Evolutionary conservation across 92 coral and sea anemone genomes (phyloP).

Genomic region (Epizoanthus rinbou): DNA sequence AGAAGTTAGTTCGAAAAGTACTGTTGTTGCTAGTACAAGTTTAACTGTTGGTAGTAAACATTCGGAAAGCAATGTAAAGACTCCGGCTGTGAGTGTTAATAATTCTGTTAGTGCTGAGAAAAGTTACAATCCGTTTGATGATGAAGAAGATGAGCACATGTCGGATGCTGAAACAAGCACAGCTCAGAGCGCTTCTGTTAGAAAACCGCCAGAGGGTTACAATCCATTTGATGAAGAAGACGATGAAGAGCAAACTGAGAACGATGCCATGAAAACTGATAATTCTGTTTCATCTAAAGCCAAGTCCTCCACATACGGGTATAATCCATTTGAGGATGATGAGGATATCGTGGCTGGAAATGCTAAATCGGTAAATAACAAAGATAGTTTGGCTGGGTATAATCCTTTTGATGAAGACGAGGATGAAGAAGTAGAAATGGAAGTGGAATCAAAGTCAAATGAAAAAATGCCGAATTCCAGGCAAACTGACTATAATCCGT

Average conservation of each 20-base stretch:
- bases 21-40: neutral
- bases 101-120: constrained; percentile 12
- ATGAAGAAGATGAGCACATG: constrained; percentile 35
- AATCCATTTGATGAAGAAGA: constrained; percentile 78
- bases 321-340: constrained; percentile 92
- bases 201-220: constrained; percentile 37
- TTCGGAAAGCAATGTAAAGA: neutral
- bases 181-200: constrained; percentile 38
- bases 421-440: constrained; percentile 13
- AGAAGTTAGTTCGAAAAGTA: constrained; percentile 24
- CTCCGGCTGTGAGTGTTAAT: neutral
- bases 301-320: constrained; percentile 45
- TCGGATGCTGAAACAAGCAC: constrained; percentile 36
- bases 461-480: constrained; percentile 6
- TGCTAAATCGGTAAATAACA: constrained; percentile 23
- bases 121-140: constrained; percentile 77
- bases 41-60: constrained; percentile 1
- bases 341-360: constrained; percentile 42
- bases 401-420: constrained; percentile 81
- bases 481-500: constrained; percentile 25
- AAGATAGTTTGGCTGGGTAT: constrained; percentile 44
- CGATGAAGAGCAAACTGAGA: constrained; percentile 31
- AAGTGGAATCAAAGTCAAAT: constrained; percentile 4
- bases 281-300: constrained; percentile 21
- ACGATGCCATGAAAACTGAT: constrained; percentile 13